phyloP scores from a whole-genome alignment of 2,797 vertebrate genomes.

The Chrosomus eos region DNA sequence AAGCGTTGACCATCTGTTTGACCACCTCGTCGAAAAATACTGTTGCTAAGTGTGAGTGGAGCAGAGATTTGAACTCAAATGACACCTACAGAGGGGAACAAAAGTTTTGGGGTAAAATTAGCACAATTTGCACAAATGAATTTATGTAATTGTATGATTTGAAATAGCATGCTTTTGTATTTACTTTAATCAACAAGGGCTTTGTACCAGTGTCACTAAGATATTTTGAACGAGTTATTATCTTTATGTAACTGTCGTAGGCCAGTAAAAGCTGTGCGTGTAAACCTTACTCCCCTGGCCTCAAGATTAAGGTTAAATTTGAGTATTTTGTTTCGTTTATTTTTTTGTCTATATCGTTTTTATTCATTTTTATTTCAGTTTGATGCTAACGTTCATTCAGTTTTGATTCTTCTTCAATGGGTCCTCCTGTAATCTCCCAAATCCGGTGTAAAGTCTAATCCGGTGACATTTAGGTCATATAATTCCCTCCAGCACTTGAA shows the following conservation, averaged over 20 bases:
- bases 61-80: slow-evolving; percentile 82
- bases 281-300: too few species aligned
- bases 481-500: slow-evolving; percentile 26
- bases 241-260: too few species aligned
- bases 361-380: not conserved
- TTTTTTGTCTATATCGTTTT: too few species aligned
- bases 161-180: not conserved
- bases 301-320: not conserved
- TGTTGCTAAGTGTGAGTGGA: slow-evolving; percentile 80
- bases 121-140: not conserved
- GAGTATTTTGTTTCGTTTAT: not conserved
- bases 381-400: not conserved
- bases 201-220: not conserved
- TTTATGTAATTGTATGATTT: too few species aligned
- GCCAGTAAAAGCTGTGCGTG: too few species aligned
- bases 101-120: not conserved
- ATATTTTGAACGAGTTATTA: not conserved
- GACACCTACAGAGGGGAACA: slow-evolving; percentile 72
- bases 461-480: slow-evolving; percentile 49
- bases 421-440: slow-evolving; percentile 20
- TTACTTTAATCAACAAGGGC: not conserved
- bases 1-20: slow-evolving; percentile 82
- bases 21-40: slow-evolving; percentile 82
- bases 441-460: slow-evolving; percentile 53
- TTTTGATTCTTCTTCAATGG: slow-evolving; percentile 22